Evolutionary conservation across 2,797 vertebrate species (phyloP), one percentile per base, ranked within the genome.

Genomic region (Ambastaia sidthimunki): DNA sequence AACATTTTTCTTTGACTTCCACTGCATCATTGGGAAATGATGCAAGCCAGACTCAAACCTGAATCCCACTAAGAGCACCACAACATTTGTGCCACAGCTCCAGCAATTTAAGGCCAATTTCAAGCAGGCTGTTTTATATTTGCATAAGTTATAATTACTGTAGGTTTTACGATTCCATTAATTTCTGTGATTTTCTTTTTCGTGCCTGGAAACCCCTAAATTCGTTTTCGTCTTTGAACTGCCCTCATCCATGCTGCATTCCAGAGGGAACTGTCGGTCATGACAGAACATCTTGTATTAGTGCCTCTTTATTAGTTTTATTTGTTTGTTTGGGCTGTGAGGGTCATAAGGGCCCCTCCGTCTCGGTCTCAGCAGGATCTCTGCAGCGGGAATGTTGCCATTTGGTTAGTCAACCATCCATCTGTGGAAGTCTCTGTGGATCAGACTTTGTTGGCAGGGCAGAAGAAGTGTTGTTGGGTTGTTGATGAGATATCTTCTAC

Each of bases 401-500:
- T 73, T 75, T 68, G 73, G 62, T 73, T 77, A 80, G 76, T 67
- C 76, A 72, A 60, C 13, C 23, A 31, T 77, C 77, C 69, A 59
- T 82, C 68, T 82, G 71, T 57, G 55, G 63, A 19, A n/a, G 13
- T 80, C 73, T 68, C 69, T 70, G 69, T 78, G 76, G 74, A 70
- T 65, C 19, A 80, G 62, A 66, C 50, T 57, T 76, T 76, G 57
- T 69, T 59, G 62, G 57, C 74, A 78, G 13, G 70, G 57, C 0
- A 41, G 71, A 78, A 80, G 77, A 23, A 83, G 70, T 80, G 77
- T 68, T 67, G 66, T 47, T 18, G 18, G 65, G 78, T 78, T 21
- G 7, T 18, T 81, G 81, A 83, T 76, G 67, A 84, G 21, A 82
- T 0, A 76, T 83, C 79, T 86, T n/a, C n/a, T n/a, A n/a, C 18